These are phyloP conservation scores for Pavo muticus DNA, from an alignment of 2,113 vertebrate genomes.

Conservation along the genomic window DNA sequence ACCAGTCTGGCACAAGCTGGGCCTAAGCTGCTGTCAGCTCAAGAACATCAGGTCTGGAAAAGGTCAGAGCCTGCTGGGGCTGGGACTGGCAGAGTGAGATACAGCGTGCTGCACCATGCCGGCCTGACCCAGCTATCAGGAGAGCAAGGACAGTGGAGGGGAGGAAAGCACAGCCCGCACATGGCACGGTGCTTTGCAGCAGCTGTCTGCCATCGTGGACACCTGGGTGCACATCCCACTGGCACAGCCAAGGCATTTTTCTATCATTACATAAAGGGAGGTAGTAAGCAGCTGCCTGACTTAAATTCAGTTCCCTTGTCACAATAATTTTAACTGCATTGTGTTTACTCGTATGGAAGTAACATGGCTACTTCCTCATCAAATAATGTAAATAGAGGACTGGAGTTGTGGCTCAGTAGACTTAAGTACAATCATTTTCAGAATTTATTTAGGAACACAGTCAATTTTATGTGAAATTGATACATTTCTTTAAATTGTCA, in stretches of 20 bases:
- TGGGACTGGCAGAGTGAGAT: background rate
- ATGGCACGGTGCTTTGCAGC: background rate
- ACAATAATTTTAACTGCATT: background rate
- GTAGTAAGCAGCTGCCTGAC: background rate
- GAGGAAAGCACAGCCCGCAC: background rate
- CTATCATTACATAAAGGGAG: background rate
- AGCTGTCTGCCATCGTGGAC: background rate
- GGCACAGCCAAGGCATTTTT: background rate
- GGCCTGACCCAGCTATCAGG: background rate
- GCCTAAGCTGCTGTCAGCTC: slow-evolving; percentile 1
- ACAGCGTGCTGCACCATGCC: background rate
- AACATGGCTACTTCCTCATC: background rate
- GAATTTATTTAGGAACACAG: background rate
- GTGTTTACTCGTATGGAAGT: background rate
- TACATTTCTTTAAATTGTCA: background rate
- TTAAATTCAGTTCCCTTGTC: background rate
- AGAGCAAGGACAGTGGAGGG: background rate
- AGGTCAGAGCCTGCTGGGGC: slow-evolving; percentile 20
- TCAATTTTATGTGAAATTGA: background rate
- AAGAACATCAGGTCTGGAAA: slow-evolving; percentile 29
- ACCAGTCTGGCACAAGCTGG: background rate
- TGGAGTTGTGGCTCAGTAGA: background rate
- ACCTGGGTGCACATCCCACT: background rate
- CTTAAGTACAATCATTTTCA: background rate
- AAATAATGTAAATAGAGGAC: background rate